phyloP scores from a whole-genome alignment of 2,888 invertebrate genomes.

The Netelia fuscicornis region DNA sequence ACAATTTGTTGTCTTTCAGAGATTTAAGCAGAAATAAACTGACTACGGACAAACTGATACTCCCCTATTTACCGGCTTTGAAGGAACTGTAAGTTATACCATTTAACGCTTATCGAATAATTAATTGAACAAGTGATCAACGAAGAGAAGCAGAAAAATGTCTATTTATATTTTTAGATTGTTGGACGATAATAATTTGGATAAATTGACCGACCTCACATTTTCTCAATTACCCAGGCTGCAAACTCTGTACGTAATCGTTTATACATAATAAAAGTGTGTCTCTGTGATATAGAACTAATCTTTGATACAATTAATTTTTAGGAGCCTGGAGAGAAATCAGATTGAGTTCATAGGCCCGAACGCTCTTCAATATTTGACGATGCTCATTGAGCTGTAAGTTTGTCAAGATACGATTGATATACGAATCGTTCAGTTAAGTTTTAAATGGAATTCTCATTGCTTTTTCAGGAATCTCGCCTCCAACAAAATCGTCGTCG shows the following conservation, averaged over 20 bases:
- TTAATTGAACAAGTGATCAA: not conserved
- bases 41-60: slow-evolving; percentile 83
- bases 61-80: slow-evolving; percentile 85
- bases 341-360: slow-evolving; percentile 84
- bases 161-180: slow-evolving; percentile 22
- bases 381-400: slow-evolving; percentile 86
- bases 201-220: slow-evolving; percentile 52
- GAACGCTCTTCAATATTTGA: slow-evolving; percentile 84
- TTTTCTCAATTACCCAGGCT: slow-evolving; percentile 51
- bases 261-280: not conserved
- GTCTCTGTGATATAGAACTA: slow-evolving; percentile 28
- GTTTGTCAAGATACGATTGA: slow-evolving; percentile 74
- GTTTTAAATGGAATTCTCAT: not conserved
- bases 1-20: slow-evolving; percentile 68
- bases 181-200: slow-evolving; percentile 48
- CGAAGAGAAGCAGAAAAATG: not conserved
- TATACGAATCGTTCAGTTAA: not conserved
- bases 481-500: slow-evolving; percentile 84
- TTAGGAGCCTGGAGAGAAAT: slow-evolving; percentile 83
- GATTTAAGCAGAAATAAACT: slow-evolving; percentile 86
- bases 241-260: slow-evolving; percentile 51
- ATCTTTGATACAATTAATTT: slow-evolving; percentile 33
- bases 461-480: slow-evolving; percentile 84
- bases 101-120: not conserved
- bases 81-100: slow-evolving; percentile 76